A percentile compares a stretch with the other conserved stretches of the same genome.
Evolutionary conservation across 2,797 vertebrate genomes (phyloP).

Genomic region (Halcyon badia): DNA sequence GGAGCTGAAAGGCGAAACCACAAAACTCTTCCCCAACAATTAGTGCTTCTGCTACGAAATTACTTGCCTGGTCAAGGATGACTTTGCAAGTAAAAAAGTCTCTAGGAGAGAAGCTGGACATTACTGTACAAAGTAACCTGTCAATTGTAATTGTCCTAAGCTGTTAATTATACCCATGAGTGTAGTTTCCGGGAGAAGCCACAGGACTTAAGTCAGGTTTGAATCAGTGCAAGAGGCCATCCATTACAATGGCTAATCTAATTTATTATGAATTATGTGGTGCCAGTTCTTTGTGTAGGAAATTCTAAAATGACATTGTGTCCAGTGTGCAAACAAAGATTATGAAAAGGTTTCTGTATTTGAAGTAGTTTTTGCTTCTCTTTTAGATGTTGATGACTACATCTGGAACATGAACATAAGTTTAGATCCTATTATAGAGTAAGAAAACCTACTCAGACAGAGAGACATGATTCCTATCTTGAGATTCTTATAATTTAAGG

Average conservation of each 20-base stretch:
- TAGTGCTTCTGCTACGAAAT: background rate
- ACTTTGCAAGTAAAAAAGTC: background rate
- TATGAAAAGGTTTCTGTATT: slow-evolving; percentile 22
- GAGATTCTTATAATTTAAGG: slow-evolving; percentile 22
- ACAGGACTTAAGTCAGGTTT: slow-evolving; percentile 46
- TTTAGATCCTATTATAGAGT: slow-evolving; percentile 31
- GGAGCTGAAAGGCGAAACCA: background rate
- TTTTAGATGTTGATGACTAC: slow-evolving; percentile 32
- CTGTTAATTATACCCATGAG: slow-evolving; percentile 38
- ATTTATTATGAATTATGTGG: slow-evolving; percentile 67
- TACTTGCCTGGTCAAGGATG: background rate
- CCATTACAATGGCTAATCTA: slow-evolving; percentile 62
- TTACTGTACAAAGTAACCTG: background rate
- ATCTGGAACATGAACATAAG: slow-evolving; percentile 21
- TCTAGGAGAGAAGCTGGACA: background rate
- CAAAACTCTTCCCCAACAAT: background rate
- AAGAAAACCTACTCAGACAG: slow-evolving; percentile 45
- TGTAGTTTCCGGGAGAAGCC: slow-evolving; percentile 58
- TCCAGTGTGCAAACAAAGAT: slow-evolving; percentile 30
- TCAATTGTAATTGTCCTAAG: slow-evolving; percentile 12
- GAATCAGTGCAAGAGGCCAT: slow-evolving; percentile 31
- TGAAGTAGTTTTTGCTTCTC: slow-evolving; percentile 19
- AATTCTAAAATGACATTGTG: slow-evolving; percentile 67
- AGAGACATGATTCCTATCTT: slow-evolving; percentile 51
- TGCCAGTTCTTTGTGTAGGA: slow-evolving; percentile 63